Conservation (phyloP, 2,113 vertebrate genomes). For the Chunga burmeisteri region DNA sequence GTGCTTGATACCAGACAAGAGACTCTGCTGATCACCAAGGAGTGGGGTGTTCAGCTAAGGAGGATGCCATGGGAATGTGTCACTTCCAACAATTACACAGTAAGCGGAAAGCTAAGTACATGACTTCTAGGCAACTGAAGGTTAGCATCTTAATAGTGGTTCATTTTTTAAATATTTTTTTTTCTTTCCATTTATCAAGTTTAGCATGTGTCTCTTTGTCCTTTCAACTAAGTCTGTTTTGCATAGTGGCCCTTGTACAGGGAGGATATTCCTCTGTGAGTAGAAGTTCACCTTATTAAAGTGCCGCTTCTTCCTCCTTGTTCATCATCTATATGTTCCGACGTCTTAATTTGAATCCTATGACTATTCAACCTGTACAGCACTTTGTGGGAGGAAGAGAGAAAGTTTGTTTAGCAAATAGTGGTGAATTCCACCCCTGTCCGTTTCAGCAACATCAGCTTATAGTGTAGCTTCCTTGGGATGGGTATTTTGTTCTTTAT, state of each 20-base stretch:
- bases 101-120: neutral
- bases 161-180: neutral
- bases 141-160: neutral
- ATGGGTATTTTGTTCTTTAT: neutral
- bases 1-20: neutral
- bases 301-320: neutral
- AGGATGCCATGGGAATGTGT: accelerated
- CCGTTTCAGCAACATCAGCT: neutral
- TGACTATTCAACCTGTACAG: neutral
- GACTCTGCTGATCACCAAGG: accelerated
- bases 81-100: neutral
- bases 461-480: neutral
- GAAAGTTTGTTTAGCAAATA: neutral
- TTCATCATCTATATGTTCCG: neutral
- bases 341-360: neutral
- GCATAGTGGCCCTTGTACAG: neutral
- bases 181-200: neutral
- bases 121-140: neutral
- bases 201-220: neutral
- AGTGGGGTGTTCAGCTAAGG: neutral
- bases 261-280: neutral
- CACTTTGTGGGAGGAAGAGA: neutral
- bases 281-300: neutral
- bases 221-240: neutral
- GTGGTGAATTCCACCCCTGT: neutral